phyloP scores from a whole-genome alignment of 2,888 invertebrate genomes.

The Hypomecis punctinalis region DNA sequence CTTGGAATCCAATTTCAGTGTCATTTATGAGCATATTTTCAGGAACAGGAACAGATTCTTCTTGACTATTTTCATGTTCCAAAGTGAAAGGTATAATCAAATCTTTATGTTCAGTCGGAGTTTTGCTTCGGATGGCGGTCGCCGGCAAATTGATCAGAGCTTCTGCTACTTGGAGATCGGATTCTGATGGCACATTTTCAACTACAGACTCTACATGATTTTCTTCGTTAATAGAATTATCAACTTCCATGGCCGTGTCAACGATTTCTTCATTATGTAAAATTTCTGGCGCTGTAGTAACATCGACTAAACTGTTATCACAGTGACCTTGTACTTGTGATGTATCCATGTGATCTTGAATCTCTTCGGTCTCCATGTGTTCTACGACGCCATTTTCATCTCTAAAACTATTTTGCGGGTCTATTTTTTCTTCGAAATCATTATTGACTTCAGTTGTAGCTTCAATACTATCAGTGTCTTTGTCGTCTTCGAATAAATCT shows the following conservation, averaged over 20 bases:
- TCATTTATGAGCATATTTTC: constrained; percentile 38
- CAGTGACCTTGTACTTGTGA: constrained; percentile 13
- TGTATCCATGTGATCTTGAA: constrained; percentile 13
- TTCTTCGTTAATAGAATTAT: constrained; percentile 12
- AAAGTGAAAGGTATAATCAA: constrained; percentile 39
- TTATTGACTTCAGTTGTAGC: constrained; percentile 1
- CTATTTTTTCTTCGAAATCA: constrained; percentile 15
- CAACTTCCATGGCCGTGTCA: constrained; percentile 21
- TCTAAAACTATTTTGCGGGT: constrained; percentile 2
- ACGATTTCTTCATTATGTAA: constrained; percentile 37
- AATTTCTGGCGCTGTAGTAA: constrained; percentile 39
- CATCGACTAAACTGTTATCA: constrained; percentile 39
- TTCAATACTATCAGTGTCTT: constrained; percentile 28
- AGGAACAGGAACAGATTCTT: constrained; percentile 47
- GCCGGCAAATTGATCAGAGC: constrained; percentile 78
- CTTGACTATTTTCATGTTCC: constrained; percentile 41
- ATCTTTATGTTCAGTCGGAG: constrained; percentile 50
- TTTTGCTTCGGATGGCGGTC: constrained; percentile 69
- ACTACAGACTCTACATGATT: constrained; percentile 32
- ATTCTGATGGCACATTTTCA: constrained; percentile 73
- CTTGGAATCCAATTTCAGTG: constrained; percentile 21
- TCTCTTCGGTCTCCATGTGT: constrained; percentile 24
- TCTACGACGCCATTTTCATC: constrained; percentile 27
- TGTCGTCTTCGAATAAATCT: constrained; percentile 80
- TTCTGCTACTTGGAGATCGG: constrained; percentile 81